Base-by-base conservation (phyloP, 2,888 invertebrate species). In the Metalampra italica region DNA sequence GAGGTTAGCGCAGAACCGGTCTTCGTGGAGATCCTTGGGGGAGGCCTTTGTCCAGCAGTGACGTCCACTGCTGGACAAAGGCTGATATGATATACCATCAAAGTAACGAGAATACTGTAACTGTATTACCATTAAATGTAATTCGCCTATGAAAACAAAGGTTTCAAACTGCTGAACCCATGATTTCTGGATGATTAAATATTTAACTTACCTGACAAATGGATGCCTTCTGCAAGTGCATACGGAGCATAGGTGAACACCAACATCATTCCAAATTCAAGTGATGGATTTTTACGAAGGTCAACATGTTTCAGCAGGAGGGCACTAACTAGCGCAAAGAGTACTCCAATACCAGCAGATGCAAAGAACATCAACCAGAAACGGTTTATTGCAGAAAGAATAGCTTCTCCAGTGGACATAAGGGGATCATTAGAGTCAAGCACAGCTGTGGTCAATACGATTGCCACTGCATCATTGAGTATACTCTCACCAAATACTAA, bases 161-260 rank as follows among this genome's bases (percentile, higher is more conserved):
- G 32, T 44, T 14, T 29, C 22, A 22, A 29, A 32, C 32, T 32
- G 11, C 32, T 32, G 2, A 37, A 12, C 37, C 3, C 1, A 37
- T 37, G n/a, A n/a, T n/a, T 12, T n/a, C n/a, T 37, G n/a, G 22
- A 13, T 37, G n/a, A 37, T 12, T 37, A 12, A 37, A 9, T 9
- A 29, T 22, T 46, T 32, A 37, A 55, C 62, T 75, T 81, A 95
- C 96, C 98, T 65, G 97, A 98, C 49, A 98, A 86, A 78, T 97
- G 96, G 56, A 98, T 94, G 29, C 98, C 98, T 90, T 99, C 99
- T 38, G 99, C 99, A 49, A 99, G 90, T 1, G 98, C 98, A 86
- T 99, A 99, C 0, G 99, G 99, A 8, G 97, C 96, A 85, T 99
- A 99, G 1, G 99, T 98, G 75, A 99, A 99, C 40, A 99, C 97